Evolutionary conservation across 2,888 invertebrate species (phyloP).

Genomic region (Pegoplata infirma): DNA sequence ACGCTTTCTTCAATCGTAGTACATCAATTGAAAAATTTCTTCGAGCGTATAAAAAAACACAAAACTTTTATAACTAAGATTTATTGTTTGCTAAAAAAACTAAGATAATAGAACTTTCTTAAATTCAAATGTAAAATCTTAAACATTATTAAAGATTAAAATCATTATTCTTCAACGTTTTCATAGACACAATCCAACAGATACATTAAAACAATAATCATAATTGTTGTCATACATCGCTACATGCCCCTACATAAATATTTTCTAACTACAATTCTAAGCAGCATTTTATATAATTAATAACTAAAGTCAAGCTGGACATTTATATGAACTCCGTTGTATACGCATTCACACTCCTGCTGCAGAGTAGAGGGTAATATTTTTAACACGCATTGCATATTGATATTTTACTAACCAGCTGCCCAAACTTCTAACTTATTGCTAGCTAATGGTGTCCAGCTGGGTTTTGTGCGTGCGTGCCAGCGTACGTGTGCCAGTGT

Average conservation of each 20-base stretch:
- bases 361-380: neutral
- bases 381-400: conserved; percentile 3
- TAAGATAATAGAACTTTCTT: neutral
- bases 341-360: neutral
- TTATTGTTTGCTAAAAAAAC: neutral
- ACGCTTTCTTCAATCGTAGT: no score
- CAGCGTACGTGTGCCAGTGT: neutral
- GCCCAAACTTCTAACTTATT: no score
- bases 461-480: conserved; percentile 23
- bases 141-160: neutral
- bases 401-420: conserved; percentile 39
- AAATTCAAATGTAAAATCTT: no score
- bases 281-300: conserved; percentile 40
- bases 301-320: conserved; percentile 31
- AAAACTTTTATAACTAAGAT: neutral
- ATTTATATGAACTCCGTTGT: conserved; percentile 27
- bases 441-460: conserved; percentile 44
- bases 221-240: neutral
- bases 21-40: no score
- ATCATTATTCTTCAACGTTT: neutral
- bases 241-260: neutral
- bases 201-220: neutral
- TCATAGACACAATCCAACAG: neutral
- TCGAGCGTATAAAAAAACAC: neutral
- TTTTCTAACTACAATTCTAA: neutral